These are phyloP conservation scores for Sebastes schlegelii DNA, from an alignment of 2,113 vertebrate genomes.

Conservation along the genomic window DNA sequence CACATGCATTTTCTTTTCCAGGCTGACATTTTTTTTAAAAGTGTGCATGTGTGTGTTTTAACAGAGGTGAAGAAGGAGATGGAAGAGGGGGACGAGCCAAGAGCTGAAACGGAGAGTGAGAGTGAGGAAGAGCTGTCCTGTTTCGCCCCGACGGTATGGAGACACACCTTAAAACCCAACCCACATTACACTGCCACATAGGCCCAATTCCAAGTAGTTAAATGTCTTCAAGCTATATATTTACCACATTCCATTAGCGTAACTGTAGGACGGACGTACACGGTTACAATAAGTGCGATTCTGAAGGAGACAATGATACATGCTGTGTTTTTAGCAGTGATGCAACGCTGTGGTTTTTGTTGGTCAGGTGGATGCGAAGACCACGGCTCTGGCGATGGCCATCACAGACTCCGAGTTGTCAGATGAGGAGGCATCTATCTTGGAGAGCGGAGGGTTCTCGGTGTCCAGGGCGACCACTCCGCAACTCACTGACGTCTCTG, in stretches of 20 bases:
- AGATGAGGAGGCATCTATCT: constrained; percentile 96
- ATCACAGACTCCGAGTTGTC: constrained; percentile 98
- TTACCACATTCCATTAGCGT: constrained; percentile 9
- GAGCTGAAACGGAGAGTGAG: constrained; percentile 96
- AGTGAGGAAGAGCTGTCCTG: constrained; percentile 97
- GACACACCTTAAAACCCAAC: background rate
- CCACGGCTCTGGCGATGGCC: constrained; percentile 95
- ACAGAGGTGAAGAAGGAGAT: constrained; percentile 88
- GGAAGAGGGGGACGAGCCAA: constrained; percentile 90
- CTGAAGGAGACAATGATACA: background rate
- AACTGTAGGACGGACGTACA: too few species aligned
- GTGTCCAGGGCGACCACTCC: constrained; percentile 98
- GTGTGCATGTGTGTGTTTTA: constrained; percentile 26
- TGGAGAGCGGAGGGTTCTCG: constrained; percentile 97
- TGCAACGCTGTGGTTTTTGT: background rate
- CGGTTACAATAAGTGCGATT: background rate
- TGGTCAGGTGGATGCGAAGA: constrained; percentile 84
- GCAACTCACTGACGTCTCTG: constrained; percentile 93
- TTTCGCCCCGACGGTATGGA: constrained; percentile 92
- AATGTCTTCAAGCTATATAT: background rate
- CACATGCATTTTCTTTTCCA: background rate
- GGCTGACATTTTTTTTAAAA: background rate
- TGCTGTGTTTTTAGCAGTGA: background rate
- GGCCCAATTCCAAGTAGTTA: background rate
- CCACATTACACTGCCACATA: too few species aligned